phyloP scores from a whole-genome alignment of 2,797 vertebrate genomes.

The Adrianichthys oophorus region DNA sequence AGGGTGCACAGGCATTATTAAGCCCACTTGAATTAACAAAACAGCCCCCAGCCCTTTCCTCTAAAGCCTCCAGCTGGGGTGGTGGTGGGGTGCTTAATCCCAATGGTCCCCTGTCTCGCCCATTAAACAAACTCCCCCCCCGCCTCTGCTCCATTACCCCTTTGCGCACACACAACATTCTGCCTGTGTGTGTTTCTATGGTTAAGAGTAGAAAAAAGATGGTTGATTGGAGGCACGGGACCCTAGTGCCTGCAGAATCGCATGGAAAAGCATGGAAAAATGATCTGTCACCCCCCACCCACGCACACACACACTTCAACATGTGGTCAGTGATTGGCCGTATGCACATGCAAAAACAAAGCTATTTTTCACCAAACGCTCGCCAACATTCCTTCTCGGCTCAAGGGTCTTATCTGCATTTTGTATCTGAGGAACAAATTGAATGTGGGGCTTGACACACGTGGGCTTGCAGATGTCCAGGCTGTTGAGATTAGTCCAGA shows the following conservation, averaged over 20 bases:
- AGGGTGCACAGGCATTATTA: constrained; percentile 78
- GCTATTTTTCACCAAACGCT: constrained; percentile 23
- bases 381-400: constrained; percentile 50
- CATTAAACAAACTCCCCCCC: constrained; percentile 77
- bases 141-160: constrained; percentile 40
- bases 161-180: constrained; percentile 36
- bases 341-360: constrained; percentile 41
- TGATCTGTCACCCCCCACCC: not conserved
- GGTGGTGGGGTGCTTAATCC: constrained; percentile 76
- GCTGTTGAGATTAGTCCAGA: constrained; percentile 73
- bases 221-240: constrained; percentile 21
- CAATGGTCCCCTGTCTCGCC: constrained; percentile 77
- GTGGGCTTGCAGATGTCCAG: constrained; percentile 77
- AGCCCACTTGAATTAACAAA: constrained; percentile 81
- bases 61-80: constrained; percentile 77
- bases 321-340: no score
- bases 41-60: constrained; percentile 75
- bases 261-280: no score
- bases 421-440: constrained; percentile 73
- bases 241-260: constrained; percentile 10
- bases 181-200: constrained; percentile 10
- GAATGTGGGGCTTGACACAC: constrained; percentile 75
- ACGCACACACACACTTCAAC: constrained; percentile 4
- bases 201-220: constrained; percentile 13
- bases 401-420: constrained; percentile 76